Conservation (phyloP, 2,113 vertebrate genomes). For the Cryptomyrus ogoouensis region DNA sequence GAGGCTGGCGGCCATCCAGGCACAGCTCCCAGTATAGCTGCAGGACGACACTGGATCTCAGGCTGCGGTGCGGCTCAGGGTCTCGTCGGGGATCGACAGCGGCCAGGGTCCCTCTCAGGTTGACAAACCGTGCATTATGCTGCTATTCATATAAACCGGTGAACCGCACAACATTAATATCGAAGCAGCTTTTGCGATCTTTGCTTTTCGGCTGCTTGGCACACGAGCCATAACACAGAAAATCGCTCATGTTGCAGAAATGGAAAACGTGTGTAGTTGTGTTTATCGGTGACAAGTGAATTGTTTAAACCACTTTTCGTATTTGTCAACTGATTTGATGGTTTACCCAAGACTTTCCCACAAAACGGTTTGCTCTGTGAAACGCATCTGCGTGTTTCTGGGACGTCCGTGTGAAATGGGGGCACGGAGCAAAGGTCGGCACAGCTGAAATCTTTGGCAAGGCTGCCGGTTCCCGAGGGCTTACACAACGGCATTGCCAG, state of each 20-base stretch:
- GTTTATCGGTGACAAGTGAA: background rate
- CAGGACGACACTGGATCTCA: background rate
- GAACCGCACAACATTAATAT: background rate
- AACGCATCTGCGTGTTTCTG: background rate
- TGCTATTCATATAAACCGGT: background rate
- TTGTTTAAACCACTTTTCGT: background rate
- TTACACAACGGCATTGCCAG: background rate
- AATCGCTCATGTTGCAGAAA: background rate
- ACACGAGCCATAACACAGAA: background rate
- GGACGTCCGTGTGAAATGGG: background rate
- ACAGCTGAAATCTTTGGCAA: background rate
- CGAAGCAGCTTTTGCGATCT: background rate
- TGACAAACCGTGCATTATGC: background rate
- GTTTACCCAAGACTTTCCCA: background rate
- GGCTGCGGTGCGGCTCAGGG: background rate
- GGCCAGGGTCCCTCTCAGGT: background rate
- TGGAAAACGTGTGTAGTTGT: background rate
- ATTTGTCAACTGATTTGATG: background rate
- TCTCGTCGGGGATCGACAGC: background rate
- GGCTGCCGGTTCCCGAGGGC: constrained; percentile 1
- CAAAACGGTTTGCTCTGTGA: background rate
- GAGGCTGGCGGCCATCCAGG: background rate
- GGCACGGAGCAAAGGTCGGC: background rate
- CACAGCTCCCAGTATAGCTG: background rate
- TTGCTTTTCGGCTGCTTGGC: background rate